Evolutionary conservation across 2,797 vertebrate species (phyloP).

Genomic region (Chaetodon trifasciatus): DNA sequence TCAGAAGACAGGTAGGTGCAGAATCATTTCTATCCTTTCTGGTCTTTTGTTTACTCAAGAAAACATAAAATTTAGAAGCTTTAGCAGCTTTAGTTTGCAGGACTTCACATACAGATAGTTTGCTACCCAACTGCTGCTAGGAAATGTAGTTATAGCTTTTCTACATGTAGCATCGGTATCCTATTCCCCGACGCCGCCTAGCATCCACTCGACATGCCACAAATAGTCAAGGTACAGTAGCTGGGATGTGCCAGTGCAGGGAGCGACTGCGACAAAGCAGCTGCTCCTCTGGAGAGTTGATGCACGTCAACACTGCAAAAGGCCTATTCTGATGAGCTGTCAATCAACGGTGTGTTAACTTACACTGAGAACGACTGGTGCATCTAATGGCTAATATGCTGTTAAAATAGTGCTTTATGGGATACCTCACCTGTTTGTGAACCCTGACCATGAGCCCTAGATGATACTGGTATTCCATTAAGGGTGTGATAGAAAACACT

Average conservation of each 20-base stretch:
- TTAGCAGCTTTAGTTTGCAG: not conserved
- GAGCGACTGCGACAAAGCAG: not conserved
- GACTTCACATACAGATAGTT: too few relatives aligned
- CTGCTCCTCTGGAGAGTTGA: not conserved
- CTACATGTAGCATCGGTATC: not conserved
- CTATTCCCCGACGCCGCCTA: too few relatives aligned
- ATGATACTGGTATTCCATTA: not conserved
- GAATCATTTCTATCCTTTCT: not conserved
- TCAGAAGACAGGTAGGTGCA: not conserved
- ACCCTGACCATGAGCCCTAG: not conserved
- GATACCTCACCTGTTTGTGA: not conserved
- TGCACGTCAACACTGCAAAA: too few relatives aligned
- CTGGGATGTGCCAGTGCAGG: not conserved
- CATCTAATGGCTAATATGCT: not conserved
- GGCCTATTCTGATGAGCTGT: too few relatives aligned
- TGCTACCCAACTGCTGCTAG: too few relatives aligned
- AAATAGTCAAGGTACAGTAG: too few relatives aligned
- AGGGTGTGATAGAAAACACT: too few relatives aligned
- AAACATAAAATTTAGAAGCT: not conserved
- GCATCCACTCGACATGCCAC: too few relatives aligned
- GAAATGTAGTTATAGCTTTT: not conserved
- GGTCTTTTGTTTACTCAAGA: not conserved
- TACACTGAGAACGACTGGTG: not conserved
- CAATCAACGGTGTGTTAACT: not conserved
- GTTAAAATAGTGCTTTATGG: not conserved